phyloP scores from a whole-genome alignment of 2,113 vertebrate genomes.

The Sturnira hondurensis region DNA sequence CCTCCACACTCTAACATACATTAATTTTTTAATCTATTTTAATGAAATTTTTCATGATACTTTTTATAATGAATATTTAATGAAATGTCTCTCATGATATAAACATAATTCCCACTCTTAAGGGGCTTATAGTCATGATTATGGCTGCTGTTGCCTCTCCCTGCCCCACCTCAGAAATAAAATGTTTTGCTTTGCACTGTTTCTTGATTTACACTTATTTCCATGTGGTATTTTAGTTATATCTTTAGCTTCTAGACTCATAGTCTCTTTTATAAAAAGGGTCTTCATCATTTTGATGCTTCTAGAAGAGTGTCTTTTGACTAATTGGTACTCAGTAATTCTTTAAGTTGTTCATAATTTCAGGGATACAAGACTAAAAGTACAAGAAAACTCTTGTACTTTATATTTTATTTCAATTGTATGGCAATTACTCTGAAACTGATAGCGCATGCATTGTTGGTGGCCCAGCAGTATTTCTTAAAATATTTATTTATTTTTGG shows the following conservation, averaged over 20 bases:
- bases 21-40: background rate
- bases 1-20: background rate
- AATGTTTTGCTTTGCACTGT: background rate
- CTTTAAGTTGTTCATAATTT: background rate
- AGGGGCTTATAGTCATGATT: background rate
- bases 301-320: background rate
- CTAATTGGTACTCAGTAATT: background rate
- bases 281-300: background rate
- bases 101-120: background rate
- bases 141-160: background rate
- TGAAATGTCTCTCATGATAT: background rate
- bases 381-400: background rate
- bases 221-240: background rate
- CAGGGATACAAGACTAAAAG: background rate
- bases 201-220: background rate
- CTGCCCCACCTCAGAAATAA: background rate
- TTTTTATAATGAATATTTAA: background rate
- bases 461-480: background rate
- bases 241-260: background rate
- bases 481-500: no score
- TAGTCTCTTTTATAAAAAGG: background rate
- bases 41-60: background rate
- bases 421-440: background rate
- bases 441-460: rapidly evolving
- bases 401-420: background rate